A percentile compares a stretch with the other conserved stretches of the same genome.
Evolutionary conservation across 1,140 invertebrate species (phyloP).

Genomic region (Campoletis sonorensis): DNA sequence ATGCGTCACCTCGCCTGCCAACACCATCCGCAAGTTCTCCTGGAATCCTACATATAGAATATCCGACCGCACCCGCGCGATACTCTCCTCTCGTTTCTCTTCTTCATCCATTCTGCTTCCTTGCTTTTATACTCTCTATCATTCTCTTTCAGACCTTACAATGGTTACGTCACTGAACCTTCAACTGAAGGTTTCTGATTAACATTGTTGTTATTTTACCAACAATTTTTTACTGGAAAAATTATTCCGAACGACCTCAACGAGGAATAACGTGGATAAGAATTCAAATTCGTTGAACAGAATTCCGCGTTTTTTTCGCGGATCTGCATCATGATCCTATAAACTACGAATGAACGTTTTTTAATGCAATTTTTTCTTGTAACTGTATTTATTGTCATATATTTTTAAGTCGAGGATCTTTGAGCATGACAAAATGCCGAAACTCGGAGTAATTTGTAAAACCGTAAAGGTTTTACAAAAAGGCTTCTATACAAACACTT

Average conservation of each 20-base stretch:
- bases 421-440: no score
- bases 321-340: no score
- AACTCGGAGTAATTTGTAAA: no score
- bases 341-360: no score
- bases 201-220: neutral
- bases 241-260: no score
- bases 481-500: neutral
- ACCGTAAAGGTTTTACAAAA: neutral
- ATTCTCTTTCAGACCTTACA: conserved; percentile 8
- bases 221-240: neutral
- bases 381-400: no score
- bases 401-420: neutral
- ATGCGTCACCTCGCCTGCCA: conserved; percentile 76
- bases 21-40: conserved; percentile 73
- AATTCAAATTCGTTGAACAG: no score
- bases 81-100: conserved; percentile 21
- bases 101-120: neutral
- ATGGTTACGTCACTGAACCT: neutral
- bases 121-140: conserved; percentile 12
- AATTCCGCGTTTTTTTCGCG: no score
- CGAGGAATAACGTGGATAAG: no score
- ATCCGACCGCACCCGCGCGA: neutral
- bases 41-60: conserved; percentile 36
- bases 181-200: neutral
- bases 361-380: no score